These are phyloP conservation scores for Sialis lutaria DNA, from an alignment of 2,888 invertebrate species.

Conservation along the genomic window DNA sequence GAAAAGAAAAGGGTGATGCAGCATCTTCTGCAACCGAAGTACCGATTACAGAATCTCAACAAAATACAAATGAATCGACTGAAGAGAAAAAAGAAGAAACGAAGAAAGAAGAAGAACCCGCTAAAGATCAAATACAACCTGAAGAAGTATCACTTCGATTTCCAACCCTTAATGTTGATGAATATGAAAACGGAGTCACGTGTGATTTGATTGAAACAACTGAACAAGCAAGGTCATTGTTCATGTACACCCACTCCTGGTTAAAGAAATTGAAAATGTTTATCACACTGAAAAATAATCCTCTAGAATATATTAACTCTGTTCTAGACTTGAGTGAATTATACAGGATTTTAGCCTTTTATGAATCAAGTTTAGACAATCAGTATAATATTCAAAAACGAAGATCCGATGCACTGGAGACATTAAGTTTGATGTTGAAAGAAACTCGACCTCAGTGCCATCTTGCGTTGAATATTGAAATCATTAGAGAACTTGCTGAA, in stretches of 20 bases:
- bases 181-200: constrained; percentile 12
- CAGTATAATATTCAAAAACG: constrained; percentile 39
- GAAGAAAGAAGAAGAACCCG: not conserved
- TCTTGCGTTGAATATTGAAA: constrained; percentile 24
- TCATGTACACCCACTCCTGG: constrained; percentile 38
- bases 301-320: constrained; percentile 38
- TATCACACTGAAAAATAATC: constrained; percentile 37
- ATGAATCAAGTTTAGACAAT: constrained; percentile 46
- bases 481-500: constrained; percentile 35
- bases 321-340: constrained; percentile 42
- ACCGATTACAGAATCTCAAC: constrained; percentile 1
- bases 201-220: constrained; percentile 19
- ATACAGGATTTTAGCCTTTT: constrained; percentile 50
- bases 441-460: constrained; percentile 37
- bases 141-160: constrained; percentile 7
- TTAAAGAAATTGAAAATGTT: constrained; percentile 36
- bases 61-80: constrained; percentile 3
- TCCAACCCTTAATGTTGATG: constrained; percentile 10
- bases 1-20: constrained; percentile 3
- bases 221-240: constrained; percentile 33
- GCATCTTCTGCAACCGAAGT: not conserved
- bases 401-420: constrained; percentile 38
- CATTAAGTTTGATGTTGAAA: constrained; percentile 33
- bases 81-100: not conserved
- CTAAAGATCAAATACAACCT: not conserved